Evolutionary conservation across 2,113 vertebrate genomes (phyloP), one percentile per base, ranked within the genome.

Genomic region (Glaucomys volans): DNA sequence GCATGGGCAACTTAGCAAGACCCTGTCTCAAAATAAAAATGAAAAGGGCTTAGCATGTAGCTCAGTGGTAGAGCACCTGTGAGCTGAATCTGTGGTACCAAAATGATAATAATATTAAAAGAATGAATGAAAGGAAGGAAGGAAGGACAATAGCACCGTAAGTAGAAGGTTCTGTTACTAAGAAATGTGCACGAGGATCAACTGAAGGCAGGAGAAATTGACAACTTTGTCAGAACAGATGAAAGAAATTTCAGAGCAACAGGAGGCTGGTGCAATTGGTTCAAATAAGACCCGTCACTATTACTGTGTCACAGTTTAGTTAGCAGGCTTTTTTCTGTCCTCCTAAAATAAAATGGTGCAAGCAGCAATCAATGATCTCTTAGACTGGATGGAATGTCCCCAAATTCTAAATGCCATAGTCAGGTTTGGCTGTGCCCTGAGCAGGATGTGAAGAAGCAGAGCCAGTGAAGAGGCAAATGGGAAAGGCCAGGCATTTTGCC

Each of bases 171-270:
- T 95, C 66, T 80, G 57, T 72, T 85, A 22, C 22, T 26, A 42
- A 81, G 77, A 94, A 54, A 17, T 16, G 32, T 28, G 22, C 62
- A 14, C 52, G 52, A 44, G 57, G 50, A 4, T n/a, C 47, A 79
- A 30, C 24, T 1, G 4, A 64, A 44, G 16, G 18, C 83, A 47
- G 80, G 64, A 57, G 72, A 85, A 57, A 50, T 32, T 35, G 77
- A n/a, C 66, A 30, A 66, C 64, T 64, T 52, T 7, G 18, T 57
- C 87, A 42, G 77, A 85, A 75, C 0, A 64, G 50, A 42, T 8
- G 42, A 77, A 77, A 93, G 42, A 77, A 77, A 93, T 72, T 12
- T 93, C 76, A 80, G 59, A 77, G 24, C 47, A 12, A 42, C 35
- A 64, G 37, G 71, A 57, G 20, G 47, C 66, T 30, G 2, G 8